Evolutionary conservation across 2,888 invertebrate species (phyloP), one percentile per base, ranked within the genome.

Genomic region (Diarsia dahlii): DNA sequence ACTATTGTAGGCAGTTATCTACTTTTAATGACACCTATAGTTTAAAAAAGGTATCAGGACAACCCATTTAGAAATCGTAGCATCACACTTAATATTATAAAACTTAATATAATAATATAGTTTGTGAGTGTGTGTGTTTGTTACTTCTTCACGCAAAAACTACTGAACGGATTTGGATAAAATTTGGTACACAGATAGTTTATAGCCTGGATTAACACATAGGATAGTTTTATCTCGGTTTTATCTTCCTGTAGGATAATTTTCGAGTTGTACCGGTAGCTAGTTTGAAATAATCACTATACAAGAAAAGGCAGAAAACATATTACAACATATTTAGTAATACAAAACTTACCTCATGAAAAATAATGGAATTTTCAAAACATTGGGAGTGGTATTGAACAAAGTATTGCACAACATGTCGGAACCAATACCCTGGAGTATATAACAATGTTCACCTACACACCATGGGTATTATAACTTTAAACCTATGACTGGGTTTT

Each of bases 401-500:
- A 58, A 58, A 56, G 63, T 28, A 20, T 50, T 39, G 3, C 65
- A 78, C 65, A 34, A 82, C 60, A 46, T 12, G 8, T 50, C 18
- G 34, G 46, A 50, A 78, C 34, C 0, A 69, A 63, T 34, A 39
- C 28, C 8, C 64, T 46, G 10, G 18, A 65, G 56, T 45, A 50
- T 74, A 50, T 71, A 63, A 63, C 3, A 39, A 56, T 50, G 8
- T 52, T 9, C 52, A 56, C 20, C 6, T 39, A 12, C 4, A 54
- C 10, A 9, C 4, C 9, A 65, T 39, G 39, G 2, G 15, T 20
- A 52, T 34, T 62, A 62, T 34, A 0, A 58, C 63, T 58, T 62
- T 9, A 70, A 71, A 46, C n/a, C 23, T 58, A 65, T 34, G 15
- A n/a, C 9, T 54, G 77, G 77, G 63, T 71, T 67, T 76, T 81